Conservation (phyloP, 2,113 vertebrate genomes). For the Hylia prasina region DNA sequence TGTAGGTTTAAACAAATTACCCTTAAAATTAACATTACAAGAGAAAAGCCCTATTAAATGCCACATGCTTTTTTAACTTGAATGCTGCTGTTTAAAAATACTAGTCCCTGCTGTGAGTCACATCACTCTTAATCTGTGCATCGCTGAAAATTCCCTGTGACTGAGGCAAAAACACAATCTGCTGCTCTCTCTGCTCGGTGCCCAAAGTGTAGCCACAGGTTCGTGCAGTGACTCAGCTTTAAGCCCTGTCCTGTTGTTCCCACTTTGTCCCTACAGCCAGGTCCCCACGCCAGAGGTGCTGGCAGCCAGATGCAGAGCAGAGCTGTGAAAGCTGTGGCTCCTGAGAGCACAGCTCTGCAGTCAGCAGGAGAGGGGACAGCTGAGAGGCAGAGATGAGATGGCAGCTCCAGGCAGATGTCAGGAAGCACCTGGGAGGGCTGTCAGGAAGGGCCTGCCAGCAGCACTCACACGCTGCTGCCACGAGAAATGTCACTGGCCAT, state of each 20-base stretch:
- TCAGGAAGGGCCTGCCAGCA: background rate
- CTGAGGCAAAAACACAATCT: background rate
- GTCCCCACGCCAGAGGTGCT: background rate
- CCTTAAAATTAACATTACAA: slow-evolving; percentile 15
- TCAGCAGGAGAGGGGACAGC: background rate
- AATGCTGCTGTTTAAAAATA: background rate
- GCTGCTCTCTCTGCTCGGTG: background rate
- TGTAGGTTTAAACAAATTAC: slow-evolving; percentile 14
- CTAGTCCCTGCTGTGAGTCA: slow-evolving; percentile 3
- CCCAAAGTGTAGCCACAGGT: background rate
- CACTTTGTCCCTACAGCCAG: background rate
- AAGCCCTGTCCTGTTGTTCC: background rate
- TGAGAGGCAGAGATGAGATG: background rate
- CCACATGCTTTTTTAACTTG: background rate
- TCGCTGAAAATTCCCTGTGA: background rate
- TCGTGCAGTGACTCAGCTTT: background rate
- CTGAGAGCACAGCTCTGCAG: background rate
- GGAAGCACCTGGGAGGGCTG: slow-evolving; percentile 55
- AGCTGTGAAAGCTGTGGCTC: fast-evolving
- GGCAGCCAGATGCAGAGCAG: background rate
- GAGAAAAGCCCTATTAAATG: slow-evolving; percentile 19
- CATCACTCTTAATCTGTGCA: background rate
- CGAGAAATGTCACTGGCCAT: background rate
- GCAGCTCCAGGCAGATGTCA: slow-evolving; percentile 26
- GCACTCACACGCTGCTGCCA: background rate